Conservation (phyloP, 2,797 vertebrate genomes). For the Bradypus variegatus region DNA sequence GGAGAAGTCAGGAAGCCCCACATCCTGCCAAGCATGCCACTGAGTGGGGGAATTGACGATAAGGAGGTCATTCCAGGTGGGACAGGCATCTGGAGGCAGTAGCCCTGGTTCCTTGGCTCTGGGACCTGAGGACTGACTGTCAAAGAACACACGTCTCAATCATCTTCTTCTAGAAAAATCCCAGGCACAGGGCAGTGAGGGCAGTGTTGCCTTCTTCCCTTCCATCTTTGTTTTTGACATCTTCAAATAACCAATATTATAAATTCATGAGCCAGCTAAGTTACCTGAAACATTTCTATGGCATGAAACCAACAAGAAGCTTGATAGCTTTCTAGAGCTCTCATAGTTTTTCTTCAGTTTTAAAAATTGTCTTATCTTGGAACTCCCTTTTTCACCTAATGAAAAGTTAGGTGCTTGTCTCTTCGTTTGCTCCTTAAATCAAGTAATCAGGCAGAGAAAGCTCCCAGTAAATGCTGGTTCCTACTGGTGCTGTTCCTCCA, state of each 20-base stretch:
- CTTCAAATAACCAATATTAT: neutral
- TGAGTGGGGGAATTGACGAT: neutral
- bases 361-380: neutral
- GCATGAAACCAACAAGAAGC: neutral
- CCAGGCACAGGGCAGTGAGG: neutral
- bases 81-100: neutral
- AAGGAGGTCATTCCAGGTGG: neutral
- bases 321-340: neutral
- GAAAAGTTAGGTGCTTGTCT: neutral
- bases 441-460: neutral
- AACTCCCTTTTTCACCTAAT: neutral
- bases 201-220: neutral
- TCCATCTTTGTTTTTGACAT: neutral
- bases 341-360: neutral
- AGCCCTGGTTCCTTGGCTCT: neutral
- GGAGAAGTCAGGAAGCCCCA: neutral
- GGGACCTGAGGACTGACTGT: neutral
- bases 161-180: neutral
- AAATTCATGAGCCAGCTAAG: neutral
- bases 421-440: neutral
- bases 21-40: neutral
- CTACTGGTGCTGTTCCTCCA: neutral
- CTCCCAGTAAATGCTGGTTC: neutral
- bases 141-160: neutral
- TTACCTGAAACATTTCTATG: neutral